Evolutionary conservation across 2,888 invertebrate genomes (phyloP).

Genomic region (Thera britannica): DNA sequence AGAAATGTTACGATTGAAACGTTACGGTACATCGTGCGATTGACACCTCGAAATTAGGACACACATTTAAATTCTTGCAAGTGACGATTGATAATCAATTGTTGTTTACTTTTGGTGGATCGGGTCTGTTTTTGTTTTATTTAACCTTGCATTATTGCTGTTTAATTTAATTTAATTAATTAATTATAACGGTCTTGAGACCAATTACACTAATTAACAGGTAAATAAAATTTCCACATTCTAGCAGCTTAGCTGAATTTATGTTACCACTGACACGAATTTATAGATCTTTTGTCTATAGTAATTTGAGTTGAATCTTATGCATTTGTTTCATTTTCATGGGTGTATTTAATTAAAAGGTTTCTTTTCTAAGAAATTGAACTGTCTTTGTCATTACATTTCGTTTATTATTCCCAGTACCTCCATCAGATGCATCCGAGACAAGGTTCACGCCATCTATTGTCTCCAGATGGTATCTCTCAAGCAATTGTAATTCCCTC

Average conservation of each 20-base stretch:
- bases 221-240: no score
- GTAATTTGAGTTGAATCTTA: no score
- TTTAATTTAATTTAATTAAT: no score
- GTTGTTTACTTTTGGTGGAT: constrained; percentile 20
- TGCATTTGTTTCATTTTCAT: no score
- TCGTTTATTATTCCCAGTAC: constrained; percentile 21
- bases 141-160: no score
- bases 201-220: no score
- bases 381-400: neutral
- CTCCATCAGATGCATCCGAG: constrained; percentile 17
- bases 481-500: constrained; percentile 59
- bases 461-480: constrained; percentile 57
- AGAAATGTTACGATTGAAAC: constrained; percentile 47
- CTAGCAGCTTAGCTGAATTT: no score
- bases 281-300: no score
- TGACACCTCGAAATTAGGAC: constrained; percentile 47
- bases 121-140: constrained; percentile 17
- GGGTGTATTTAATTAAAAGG: neutral
- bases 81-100: constrained; percentile 29
- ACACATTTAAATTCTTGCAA: constrained; percentile 39
- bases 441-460: constrained; percentile 49
- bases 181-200: no score
- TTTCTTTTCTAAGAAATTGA: neutral
- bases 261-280: no score
- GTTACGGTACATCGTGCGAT: constrained; percentile 25